These are phyloP conservation scores for Acrocephalus scirpaceus DNA, from an alignment of 2,797 vertebrate species.

Conservation along the genomic window DNA sequence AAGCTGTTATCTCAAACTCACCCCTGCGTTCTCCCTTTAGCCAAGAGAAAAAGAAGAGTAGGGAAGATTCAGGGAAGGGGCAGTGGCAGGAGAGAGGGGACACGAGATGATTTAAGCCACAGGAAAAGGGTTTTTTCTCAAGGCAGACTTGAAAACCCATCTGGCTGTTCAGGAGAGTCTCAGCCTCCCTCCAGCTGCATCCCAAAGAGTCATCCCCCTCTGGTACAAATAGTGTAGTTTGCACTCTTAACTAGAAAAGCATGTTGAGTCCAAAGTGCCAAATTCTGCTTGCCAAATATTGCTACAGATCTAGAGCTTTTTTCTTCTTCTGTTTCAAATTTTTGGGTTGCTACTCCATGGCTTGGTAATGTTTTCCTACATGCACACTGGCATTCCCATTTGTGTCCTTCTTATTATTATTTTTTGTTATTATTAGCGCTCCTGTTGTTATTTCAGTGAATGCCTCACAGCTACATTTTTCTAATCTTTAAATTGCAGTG, in stretches of 20 bases:
- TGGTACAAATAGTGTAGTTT: slow-evolving; percentile 16
- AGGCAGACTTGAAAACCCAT: neutral
- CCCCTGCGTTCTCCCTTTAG: neutral
- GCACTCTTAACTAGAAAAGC: slow-evolving; percentile 47
- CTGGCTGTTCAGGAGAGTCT: neutral
- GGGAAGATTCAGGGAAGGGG: neutral
- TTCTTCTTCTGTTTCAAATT: slow-evolving; percentile 6
- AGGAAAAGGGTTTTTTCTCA: neutral
- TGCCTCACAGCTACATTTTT: neutral
- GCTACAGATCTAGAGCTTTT: slow-evolving; percentile 31
- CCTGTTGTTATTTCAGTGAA: neutral
- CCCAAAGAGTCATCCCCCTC: neutral
- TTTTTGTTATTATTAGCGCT: neutral
- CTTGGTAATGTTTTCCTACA: slow-evolving; percentile 23
- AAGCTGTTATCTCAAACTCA: neutral
- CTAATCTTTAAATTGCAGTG: neutral
- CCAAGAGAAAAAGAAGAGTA: neutral
- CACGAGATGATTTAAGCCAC: neutral
- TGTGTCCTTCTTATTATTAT: neutral
- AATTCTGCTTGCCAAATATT: slow-evolving; percentile 25
- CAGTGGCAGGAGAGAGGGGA: neutral
- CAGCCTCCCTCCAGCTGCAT: slow-evolving; percentile 11
- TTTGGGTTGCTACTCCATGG: slow-evolving; percentile 1
- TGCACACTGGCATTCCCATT: neutral
- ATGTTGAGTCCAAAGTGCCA: slow-evolving; percentile 43